Conservation (phyloP, 2,888 invertebrate species). For the Zaprionus bogoriensis region DNA sequence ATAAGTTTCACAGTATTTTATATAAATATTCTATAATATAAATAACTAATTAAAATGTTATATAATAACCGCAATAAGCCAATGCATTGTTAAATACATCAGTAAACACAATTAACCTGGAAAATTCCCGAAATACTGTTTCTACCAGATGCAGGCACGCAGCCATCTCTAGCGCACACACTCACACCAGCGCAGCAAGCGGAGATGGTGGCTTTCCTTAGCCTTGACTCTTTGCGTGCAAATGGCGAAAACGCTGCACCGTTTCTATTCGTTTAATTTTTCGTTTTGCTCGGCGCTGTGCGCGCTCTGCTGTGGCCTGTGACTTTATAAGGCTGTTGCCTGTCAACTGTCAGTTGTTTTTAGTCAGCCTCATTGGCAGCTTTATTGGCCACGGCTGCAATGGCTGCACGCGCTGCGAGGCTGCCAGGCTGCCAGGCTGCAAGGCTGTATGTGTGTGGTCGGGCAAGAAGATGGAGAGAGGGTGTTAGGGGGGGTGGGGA, state of each 20-base stretch:
- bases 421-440: not conserved
- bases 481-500: not conserved
- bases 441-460: conserved; percentile 44
- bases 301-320: conserved; percentile 55
- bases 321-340: conserved; percentile 68
- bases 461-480: not conserved
- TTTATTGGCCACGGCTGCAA: conserved; percentile 54
- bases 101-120: no score
- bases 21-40: no score
- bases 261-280: conserved; percentile 10
- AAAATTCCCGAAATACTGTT: not conserved
- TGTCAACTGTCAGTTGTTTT: conserved; percentile 70
- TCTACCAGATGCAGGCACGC: not conserved
- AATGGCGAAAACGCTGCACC: conserved; percentile 60
- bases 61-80: no score
- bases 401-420: not conserved
- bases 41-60: no score
- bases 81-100: no score
- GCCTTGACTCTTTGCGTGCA: conserved; percentile 60
- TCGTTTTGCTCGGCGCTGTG: conserved; percentile 29
- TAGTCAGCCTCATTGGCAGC: conserved; percentile 70
- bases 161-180: not conserved
- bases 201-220: conserved; percentile 4
- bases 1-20: no score
- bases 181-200: not conserved